A percentile compares a stretch with the other conserved stretches of the same genome.
phyloP scores from a whole-genome alignment of 1,140 invertebrate species.

The Drosophila asahinai region DNA sequence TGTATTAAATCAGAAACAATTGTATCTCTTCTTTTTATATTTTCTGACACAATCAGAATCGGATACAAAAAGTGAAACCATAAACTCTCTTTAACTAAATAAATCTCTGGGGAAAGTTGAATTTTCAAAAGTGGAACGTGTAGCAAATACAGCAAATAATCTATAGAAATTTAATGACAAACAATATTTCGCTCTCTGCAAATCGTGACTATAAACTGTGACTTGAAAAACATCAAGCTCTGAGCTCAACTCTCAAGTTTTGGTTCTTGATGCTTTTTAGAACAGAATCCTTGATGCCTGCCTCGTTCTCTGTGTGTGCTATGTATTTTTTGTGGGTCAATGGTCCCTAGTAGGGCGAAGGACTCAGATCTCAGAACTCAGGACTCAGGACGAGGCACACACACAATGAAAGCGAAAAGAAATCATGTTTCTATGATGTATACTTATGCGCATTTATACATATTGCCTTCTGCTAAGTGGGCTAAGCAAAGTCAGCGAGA shows the following conservation, averaged over 20 bases:
- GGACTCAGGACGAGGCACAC: constrained; percentile 29
- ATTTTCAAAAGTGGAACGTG: neutral
- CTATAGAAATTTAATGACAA: neutral
- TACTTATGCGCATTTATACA: constrained; percentile 45
- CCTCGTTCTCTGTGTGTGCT: neutral
- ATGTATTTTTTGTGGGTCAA: constrained; percentile 62
- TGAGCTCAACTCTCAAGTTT: constrained; percentile 17
- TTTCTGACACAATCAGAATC: neutral
- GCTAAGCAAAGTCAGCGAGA: constrained; percentile 37
- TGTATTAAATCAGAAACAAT: too few relatives aligned
- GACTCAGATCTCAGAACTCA: constrained; percentile 24
- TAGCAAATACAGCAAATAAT: neutral
- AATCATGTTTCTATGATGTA: constrained; percentile 50
- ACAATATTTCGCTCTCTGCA: neutral
- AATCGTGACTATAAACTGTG: neutral
- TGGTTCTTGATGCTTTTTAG: constrained; percentile 48
- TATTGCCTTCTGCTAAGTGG: constrained; percentile 49
- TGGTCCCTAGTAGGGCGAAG: constrained; percentile 21
- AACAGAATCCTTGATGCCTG: constrained; percentile 38
- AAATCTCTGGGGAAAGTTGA: neutral
- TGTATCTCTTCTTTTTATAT: neutral
- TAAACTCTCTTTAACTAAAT: neutral
- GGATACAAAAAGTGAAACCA: neutral
- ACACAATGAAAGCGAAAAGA: constrained; percentile 28
- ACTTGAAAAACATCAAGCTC: constrained; percentile 11